Conservation (phyloP, 2,113 vertebrate genomes). For the Puffinus mauretanicus region DNA sequence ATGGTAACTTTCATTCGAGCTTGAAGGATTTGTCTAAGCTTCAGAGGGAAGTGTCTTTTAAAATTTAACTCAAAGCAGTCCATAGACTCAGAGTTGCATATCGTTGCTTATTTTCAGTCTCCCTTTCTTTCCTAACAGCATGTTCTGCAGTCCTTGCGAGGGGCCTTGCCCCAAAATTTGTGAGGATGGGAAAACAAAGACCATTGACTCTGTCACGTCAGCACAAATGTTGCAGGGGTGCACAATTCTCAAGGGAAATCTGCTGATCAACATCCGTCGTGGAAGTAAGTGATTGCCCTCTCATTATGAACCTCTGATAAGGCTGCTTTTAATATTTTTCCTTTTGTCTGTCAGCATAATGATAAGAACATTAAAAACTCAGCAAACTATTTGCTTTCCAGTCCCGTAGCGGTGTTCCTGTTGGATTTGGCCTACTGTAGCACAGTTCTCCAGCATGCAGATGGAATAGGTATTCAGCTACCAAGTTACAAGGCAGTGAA, state of each 20-base stretch:
- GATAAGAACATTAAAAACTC: constrained; percentile 5
- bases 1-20: not conserved
- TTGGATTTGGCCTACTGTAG: not conserved
- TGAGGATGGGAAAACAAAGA: constrained; percentile 73
- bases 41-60: not conserved
- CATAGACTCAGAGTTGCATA: not conserved
- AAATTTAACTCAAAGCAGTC: not conserved
- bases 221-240: constrained; percentile 93
- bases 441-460: not conserved
- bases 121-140: constrained; percentile 73
- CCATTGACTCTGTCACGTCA: constrained; percentile 92
- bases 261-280: constrained; percentile 94
- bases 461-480: not conserved
- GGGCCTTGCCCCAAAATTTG: constrained; percentile 94
- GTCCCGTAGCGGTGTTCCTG: not conserved
- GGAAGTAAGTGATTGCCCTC: constrained; percentile 88
- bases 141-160: constrained; percentile 92
- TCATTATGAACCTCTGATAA: not conserved
- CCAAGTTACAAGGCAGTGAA: not conserved
- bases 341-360: not conserved
- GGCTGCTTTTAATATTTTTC: not conserved
- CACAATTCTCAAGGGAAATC: constrained; percentile 90
- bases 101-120: not conserved
- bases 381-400: constrained; percentile 3
- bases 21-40: not conserved